phyloP scores from a whole-genome alignment of 2,888 invertebrate species.

The Ophonus ardosiacus region DNA sequence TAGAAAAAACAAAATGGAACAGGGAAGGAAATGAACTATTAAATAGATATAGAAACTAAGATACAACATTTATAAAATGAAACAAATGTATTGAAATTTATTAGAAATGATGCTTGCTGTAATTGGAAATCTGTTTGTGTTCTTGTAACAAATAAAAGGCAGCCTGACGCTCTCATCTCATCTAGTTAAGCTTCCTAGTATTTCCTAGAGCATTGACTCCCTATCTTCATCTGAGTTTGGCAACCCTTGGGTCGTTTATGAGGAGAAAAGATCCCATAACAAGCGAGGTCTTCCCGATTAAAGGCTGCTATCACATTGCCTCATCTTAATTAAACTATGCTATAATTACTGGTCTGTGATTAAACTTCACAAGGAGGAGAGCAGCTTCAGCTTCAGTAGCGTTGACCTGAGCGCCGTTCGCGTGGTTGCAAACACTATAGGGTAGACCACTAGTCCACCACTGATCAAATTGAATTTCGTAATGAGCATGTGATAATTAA shows the following conservation, averaged over 20 bases:
- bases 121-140: too few relatives aligned
- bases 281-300: constrained; percentile 54
- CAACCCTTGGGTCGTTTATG: constrained; percentile 48
- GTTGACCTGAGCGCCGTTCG: constrained; percentile 16
- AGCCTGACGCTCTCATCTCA: too few relatives aligned
- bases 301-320: constrained; percentile 47
- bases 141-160: too few relatives aligned
- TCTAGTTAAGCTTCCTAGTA: not conserved
- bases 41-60: too few relatives aligned
- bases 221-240: constrained; percentile 25
- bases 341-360: constrained; percentile 63
- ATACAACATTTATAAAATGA: too few relatives aligned
- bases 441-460: too few relatives aligned
- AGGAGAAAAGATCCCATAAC: constrained; percentile 50
- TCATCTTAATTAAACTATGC: constrained; percentile 64
- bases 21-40: too few relatives aligned
- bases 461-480: constrained; percentile 54
- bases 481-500: constrained; percentile 56
- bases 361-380: constrained; percentile 60
- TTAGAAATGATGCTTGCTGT: too few relatives aligned
- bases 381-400: constrained; percentile 1
- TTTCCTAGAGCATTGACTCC: constrained; percentile 16
- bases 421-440: constrained; percentile 35
- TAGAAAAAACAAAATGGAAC: too few relatives aligned
- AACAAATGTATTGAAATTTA: too few relatives aligned